Conservation (phyloP, 2,797 vertebrate species). For the Lepidocolaptes lacrymiger region DNA sequence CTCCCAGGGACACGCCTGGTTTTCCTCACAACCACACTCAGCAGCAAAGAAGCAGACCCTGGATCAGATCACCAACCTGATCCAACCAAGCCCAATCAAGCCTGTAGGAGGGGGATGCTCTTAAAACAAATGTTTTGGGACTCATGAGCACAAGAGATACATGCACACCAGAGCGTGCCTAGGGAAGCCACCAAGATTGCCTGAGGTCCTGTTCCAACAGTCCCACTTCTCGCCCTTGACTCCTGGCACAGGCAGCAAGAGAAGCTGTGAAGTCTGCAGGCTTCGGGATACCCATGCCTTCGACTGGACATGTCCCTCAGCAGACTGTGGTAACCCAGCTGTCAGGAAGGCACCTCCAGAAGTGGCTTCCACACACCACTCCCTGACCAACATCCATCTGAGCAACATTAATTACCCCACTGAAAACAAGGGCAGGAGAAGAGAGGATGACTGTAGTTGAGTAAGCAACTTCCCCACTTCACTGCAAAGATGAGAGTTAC, state of each 20-base stretch:
- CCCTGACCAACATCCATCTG: accelerated
- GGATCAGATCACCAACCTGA: not conserved
- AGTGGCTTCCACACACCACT: accelerated
- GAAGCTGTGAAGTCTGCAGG: not conserved
- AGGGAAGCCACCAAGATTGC: not conserved
- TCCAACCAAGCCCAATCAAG: not conserved
- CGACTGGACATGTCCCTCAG: accelerated
- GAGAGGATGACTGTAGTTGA: not conserved
- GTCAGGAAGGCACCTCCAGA: not conserved
- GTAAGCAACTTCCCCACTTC: not conserved
- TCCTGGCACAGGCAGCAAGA: not conserved
- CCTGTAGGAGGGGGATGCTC: not conserved
- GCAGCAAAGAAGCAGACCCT: not conserved
- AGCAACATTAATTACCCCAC: not conserved
- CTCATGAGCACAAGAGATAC: not conserved
- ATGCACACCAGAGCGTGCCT: not conserved
- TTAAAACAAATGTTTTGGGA: accelerated
- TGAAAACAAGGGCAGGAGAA: not conserved
- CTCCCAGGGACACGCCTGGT: not conserved
- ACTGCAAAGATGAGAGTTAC: constrained; percentile 58
- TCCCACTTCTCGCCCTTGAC: not conserved
- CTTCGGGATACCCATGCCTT: accelerated
- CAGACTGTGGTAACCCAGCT: not conserved
- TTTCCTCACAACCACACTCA: accelerated
- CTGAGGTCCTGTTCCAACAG: not conserved